phyloP scores from a whole-genome alignment of 2,797 vertebrate species.

The Taenioides sp. region DNA sequence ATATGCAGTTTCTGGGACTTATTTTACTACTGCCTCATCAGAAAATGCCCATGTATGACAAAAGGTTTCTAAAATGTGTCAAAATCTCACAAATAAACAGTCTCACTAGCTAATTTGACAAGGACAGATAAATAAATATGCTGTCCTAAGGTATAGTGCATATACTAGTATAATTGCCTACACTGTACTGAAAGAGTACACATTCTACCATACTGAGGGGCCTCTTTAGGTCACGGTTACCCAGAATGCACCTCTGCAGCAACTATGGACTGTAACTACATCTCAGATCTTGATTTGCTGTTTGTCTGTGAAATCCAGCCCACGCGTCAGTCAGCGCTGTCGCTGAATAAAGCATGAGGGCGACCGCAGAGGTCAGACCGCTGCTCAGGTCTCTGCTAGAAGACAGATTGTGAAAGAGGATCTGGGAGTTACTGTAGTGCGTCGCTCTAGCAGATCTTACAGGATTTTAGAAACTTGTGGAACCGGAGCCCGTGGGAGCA shows the following conservation, averaged over 20 bases:
- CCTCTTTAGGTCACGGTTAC: neutral
- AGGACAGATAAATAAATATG: too few relatives aligned
- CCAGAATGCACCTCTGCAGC: neutral
- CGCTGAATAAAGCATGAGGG: slow-evolving; percentile 5
- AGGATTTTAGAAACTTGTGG: slow-evolving; percentile 14
- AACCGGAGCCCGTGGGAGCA: slow-evolving; percentile 11
- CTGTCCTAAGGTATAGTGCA: too few relatives aligned
- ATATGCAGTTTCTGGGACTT: too few relatives aligned
- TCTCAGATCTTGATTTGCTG: slow-evolving; percentile 7
- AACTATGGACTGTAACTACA: neutral
- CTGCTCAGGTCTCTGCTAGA: slow-evolving; percentile 16
- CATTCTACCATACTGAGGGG: slow-evolving; percentile 1
- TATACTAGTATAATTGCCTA: neutral
- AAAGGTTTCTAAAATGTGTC: too few relatives aligned
- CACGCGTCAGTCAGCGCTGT: slow-evolving; percentile 6
- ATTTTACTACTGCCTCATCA: too few relatives aligned
- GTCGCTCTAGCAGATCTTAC: neutral
- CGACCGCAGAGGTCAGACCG: slow-evolving; percentile 13
- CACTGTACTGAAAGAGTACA: neutral
- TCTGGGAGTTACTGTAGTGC: slow-evolving; percentile 23
- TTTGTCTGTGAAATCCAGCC: slow-evolving; percentile 5
- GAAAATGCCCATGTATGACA: too few relatives aligned
- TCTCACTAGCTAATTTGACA: too few relatives aligned
- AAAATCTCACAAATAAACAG: too few relatives aligned
- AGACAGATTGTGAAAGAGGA: slow-evolving; percentile 22